Evolutionary conservation across 2,888 invertebrate species (phyloP).

Genomic region (Synergus itoensis): DNA sequence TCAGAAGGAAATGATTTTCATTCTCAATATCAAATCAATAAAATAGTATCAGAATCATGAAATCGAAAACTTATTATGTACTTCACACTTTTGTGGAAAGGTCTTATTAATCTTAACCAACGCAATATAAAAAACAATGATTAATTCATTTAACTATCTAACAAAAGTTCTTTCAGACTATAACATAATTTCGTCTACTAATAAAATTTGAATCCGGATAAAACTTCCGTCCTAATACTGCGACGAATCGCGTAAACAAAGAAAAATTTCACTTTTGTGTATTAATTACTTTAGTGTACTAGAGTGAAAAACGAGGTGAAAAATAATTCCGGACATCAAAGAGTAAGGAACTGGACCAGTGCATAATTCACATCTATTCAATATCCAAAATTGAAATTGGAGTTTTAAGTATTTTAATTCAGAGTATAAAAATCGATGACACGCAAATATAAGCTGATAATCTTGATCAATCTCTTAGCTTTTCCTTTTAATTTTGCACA

Average conservation of each 20-base stretch:
- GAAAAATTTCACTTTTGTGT: constrained; percentile 9
- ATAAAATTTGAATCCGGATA: constrained; percentile 6
- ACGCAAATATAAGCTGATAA: constrained; percentile 19
- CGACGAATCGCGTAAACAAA: not conserved
- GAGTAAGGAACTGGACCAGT: not conserved
- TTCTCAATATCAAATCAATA: not conserved
- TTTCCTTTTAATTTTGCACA: constrained; percentile 20
- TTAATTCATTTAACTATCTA: constrained; percentile 5
- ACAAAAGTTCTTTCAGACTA: constrained; percentile 29
- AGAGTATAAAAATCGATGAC: constrained; percentile 39
- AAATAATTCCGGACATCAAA: not conserved
- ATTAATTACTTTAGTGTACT: not conserved
- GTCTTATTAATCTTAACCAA: not conserved
- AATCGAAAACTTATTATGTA: no score
- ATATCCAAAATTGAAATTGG: constrained; percentile 7
- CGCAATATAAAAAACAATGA: constrained; percentile 15
- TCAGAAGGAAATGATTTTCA: not conserved
- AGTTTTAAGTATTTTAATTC: constrained; percentile 24
- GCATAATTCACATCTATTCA: constrained; percentile 22
- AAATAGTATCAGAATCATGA: no score
- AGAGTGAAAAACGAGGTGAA: not conserved
- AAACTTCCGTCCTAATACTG: constrained; percentile 2
- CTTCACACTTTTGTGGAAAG: constrained; percentile 1
- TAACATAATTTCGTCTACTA: constrained; percentile 8
- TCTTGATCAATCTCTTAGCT: constrained; percentile 1